Base-by-base conservation (phyloP, 1,140 invertebrate species). In the Periplaneta americana region DNA sequence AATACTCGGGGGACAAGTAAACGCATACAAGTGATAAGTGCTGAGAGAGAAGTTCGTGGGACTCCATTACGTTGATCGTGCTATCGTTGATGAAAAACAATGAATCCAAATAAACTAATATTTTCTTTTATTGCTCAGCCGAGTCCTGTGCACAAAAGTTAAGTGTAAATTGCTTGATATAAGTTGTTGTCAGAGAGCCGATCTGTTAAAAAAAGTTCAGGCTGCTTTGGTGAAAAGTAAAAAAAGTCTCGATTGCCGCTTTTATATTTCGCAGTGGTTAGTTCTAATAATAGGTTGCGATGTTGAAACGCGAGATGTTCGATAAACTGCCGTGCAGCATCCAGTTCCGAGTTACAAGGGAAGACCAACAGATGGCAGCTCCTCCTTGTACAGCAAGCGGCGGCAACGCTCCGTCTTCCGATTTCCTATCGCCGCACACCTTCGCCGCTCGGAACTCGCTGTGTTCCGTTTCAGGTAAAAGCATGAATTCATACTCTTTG, bases 401-500 rank as follows among this genome's bases (percentile, higher is more conserved):
- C 31, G 78, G 32, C 17, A n/a, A 18, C 31, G 78, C 39, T 8
- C 8, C 78, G 39, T 84, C 82, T 17, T 80, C 82, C 18, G 84
- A 84, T 66, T 84, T 81, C 74, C 74, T 84, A 34, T 83, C 84
- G 28, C 84, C 84, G 17, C 83, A 84, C 78, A 36, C 83, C 11
- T 83, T 84, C 31, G 82, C 84, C 13, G 83, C 79, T 1, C 83
- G 84, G 57, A 84, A 84, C 39, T 84, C 84, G 17, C 48, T 84
- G 35, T 83, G 84, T 34, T 84, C 84, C 17, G 78, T 80, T 17
- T 83, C 84, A 35, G 84, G 84, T 84, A 36, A 66, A 81, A 48
- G 34, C 28, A 22, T n/a, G n/a, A n/a, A n/a, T n/a, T n/a, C n/a
- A n/a, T 13, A 18, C 35, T 48, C 32, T 79, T 79, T 32, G 78